Base-by-base conservation (phyloP, 1,140 invertebrate genomes). In the Camponotus vicinus region DNA sequence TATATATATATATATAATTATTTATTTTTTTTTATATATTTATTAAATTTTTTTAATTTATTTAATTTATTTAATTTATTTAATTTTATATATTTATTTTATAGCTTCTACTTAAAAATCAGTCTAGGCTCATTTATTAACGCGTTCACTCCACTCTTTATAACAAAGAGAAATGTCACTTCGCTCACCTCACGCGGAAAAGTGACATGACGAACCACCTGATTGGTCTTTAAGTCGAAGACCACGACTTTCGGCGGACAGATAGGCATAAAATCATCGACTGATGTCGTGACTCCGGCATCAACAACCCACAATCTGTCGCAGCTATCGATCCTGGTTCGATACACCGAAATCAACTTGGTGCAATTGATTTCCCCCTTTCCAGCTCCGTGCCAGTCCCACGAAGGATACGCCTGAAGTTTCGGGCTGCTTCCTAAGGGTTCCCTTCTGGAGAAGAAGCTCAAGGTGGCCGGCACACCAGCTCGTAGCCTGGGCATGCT, bases 201-300 rank as follows among this genome's bases (percentile, higher is more conserved):
- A 80, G 95, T 95, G 27, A 96, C 95, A 34, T 95, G 96, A 45
- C 96, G 95, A 75, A 97, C 96, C 42, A 97, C 93, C 61, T 96
- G 95, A 92, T 97, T 96, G 0, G 97, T 97, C 32, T 96, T 95
- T 90, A 98, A 94, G 92, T 98, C 97, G 84, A 98, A 97, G 18
- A 98, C 96, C 18, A 98, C 95, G 32, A 98, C 95, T 94, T 98
- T 98, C 0, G 98, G 98, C 0, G 97, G 97, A 92, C 98, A 98
- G 18, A 97, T 96, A 7, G 96, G 95, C 18, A 95, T 96, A 94
- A 97, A 98, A 89, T 98, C 97, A 77, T 97, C 97, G 18, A 98
- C 92, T 0, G 97, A 97, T 11, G 97, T 97, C 76, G 97, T 96
- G 0, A 98, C 95, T 0, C 98, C 98, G 27, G 96, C 96, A 93